Base-by-base conservation (phyloP, 2,113 vertebrate species). In the Cardinalis cardinalis region DNA sequence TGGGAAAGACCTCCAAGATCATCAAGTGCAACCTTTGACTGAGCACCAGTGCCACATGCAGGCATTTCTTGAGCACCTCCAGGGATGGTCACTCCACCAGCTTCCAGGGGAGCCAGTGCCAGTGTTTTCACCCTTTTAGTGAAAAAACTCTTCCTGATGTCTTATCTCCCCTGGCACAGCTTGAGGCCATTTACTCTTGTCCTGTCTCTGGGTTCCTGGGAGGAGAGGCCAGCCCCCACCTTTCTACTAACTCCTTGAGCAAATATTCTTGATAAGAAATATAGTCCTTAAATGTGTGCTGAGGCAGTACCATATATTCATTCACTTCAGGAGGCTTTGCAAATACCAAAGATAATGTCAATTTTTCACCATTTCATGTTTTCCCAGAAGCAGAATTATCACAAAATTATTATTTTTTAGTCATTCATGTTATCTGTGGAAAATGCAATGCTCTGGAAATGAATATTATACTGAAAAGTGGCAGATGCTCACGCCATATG, bases 331-430 rank as follows among this genome's bases (percentile, higher is more conserved):
- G 6, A 36, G 21, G 31, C 64, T 91, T 91, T 77, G 58, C 18
- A 77, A 28, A 32, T 83, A 43, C 34, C 46, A 38, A 68, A 55
- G 16, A 63, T 70, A 80, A 36, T 71, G 52, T n/a, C 60, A 83
- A 16, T 63, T 89, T 71, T 56, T 73, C 51, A 70, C 21, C 23
- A 74, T 68, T 93, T 83, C 29, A 21, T 52, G 15, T 91, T 91
- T 92, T 89, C 64, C 68, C 40, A 66, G 72, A 89, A 91, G 51
- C 43, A 91, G 43, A 89, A 85, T 82, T 69, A 79, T 63, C 32
- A 72, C 29, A 72, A 69, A 84, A 89, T 69, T 19, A 53, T 84
- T 87, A 49, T 36, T 88, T 90, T 89, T 65, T 40, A 78, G 36
- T 91, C 12, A 48, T 60, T 88, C 51, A 4, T 83, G 29, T 38